Percentiles rank a stretch among this genome's conserved stretches.
Conservation (phyloP, 2,797 vertebrate genomes). For the Gymnoscopelus braueri region DNA sequence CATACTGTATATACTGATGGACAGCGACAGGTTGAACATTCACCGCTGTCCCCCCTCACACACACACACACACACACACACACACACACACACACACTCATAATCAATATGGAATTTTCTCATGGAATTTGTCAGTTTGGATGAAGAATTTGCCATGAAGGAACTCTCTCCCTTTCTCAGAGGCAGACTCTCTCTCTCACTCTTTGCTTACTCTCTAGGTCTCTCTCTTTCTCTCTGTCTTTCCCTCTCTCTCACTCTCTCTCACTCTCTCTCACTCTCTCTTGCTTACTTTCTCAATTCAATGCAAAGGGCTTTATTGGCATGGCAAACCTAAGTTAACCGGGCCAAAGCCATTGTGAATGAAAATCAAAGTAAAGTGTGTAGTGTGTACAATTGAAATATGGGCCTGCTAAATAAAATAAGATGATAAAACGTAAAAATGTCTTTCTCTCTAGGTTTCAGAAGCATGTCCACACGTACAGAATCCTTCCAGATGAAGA, state of each 20-base stretch:
- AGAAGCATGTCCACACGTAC: slow-evolving; percentile 98
- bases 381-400: no score
- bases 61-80: slow-evolving; percentile 11
- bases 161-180: not conserved
- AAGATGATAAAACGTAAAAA: not conserved
- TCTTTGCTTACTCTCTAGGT: not conserved
- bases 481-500: slow-evolving; percentile 95
- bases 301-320: no score
- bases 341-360: no score
- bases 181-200: not conserved
- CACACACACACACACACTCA: slow-evolving; percentile 4
- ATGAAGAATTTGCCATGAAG: not conserved
- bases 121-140: not conserved
- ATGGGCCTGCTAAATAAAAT: no score
- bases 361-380: no score
- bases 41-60: slow-evolving; percentile 29
- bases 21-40: slow-evolving; percentile 71
- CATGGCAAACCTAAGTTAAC: no score
- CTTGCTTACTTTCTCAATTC: no score
- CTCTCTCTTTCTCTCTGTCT: not conserved
- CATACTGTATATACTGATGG: no score
- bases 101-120: not conserved
- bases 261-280: slow-evolving; percentile 1
- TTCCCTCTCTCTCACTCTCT: slow-evolving; percentile 15
- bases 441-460: slow-evolving; percentile 81